Evolutionary conservation across 2,113 vertebrate species (phyloP).

Genomic region (Uria aalge): DNA sequence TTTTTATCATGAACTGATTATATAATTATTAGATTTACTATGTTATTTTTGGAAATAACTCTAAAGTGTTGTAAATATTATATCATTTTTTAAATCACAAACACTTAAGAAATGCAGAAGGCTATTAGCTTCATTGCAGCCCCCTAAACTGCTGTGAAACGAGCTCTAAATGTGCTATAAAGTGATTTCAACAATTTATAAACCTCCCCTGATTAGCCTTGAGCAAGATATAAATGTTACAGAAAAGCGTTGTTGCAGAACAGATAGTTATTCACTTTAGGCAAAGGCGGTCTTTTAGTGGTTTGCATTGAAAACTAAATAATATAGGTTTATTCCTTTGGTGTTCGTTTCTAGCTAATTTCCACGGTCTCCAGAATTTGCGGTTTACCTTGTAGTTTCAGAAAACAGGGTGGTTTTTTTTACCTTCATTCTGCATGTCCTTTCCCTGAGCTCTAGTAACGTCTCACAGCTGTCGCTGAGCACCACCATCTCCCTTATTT

Average conservation of each 20-base stretch:
- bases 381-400: background rate
- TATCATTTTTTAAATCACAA: conserved; percentile 62
- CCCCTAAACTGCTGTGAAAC: conserved; percentile 62
- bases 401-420: background rate
- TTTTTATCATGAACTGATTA: background rate
- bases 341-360: background rate
- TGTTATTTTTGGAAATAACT: conserved; percentile 30
- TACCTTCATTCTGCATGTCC: background rate
- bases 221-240: conserved; percentile 56
- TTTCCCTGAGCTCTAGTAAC: background rate
- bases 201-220: conserved; percentile 59
- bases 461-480: background rate
- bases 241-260: conserved; percentile 21
- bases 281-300: background rate
- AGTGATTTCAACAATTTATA: conserved; percentile 68
- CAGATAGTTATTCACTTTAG: background rate
- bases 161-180: conserved; percentile 62
- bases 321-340: background rate
- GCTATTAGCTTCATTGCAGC: conserved; percentile 63
- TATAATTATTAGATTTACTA: conserved; percentile 24
- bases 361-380: background rate
- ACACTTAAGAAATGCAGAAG: conserved; percentile 61
- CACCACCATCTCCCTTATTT: background rate
- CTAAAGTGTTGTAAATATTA: conserved; percentile 22
- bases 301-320: background rate